Percentiles rank a stretch among this genome's conserved stretches.
Conservation (phyloP, 2,797 vertebrate genomes). For the Staurois parvus region DNA sequence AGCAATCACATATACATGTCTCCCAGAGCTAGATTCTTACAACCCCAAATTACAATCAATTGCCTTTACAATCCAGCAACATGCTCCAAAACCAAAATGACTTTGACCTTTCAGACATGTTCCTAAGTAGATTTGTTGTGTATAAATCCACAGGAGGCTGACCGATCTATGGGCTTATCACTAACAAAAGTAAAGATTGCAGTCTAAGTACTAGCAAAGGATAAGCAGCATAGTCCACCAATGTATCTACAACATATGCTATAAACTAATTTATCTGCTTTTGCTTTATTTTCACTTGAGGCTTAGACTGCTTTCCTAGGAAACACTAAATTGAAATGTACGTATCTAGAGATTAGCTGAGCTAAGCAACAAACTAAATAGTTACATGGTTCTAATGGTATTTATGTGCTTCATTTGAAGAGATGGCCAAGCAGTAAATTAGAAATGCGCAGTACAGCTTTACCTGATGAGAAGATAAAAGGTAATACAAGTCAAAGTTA, state of each 20-base stretch:
- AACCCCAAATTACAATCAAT: conserved; percentile 11
- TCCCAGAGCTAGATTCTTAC: neutral
- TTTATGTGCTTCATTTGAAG: neutral
- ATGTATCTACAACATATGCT: neutral
- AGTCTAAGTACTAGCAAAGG: neutral
- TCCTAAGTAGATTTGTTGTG: neutral
- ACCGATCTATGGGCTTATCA: neutral
- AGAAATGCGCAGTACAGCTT: neutral
- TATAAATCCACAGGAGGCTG: neutral
- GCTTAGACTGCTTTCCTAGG: conserved; percentile 10
- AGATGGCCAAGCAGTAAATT: conserved; percentile 18
- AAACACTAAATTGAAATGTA: conserved; percentile 24
- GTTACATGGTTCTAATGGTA: conserved; percentile 24
- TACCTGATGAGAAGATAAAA: conserved; percentile 9
- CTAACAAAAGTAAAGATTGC: conserved; percentile 7
- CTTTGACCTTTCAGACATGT: conserved; percentile 3
- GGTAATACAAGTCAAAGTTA: neutral
- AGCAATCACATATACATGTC: neutral
- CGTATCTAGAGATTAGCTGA: conserved; percentile 28
- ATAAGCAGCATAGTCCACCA: neutral
- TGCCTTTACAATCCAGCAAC: neutral
- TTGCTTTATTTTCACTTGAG: conserved; percentile 18
- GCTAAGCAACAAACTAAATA: conserved; percentile 18
- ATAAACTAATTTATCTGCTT: neutral
- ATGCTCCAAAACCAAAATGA: neutral